These are phyloP conservation scores for Lagorchestes hirsutus DNA, from an alignment of 2,797 vertebrate species.

Conservation along the genomic window DNA sequence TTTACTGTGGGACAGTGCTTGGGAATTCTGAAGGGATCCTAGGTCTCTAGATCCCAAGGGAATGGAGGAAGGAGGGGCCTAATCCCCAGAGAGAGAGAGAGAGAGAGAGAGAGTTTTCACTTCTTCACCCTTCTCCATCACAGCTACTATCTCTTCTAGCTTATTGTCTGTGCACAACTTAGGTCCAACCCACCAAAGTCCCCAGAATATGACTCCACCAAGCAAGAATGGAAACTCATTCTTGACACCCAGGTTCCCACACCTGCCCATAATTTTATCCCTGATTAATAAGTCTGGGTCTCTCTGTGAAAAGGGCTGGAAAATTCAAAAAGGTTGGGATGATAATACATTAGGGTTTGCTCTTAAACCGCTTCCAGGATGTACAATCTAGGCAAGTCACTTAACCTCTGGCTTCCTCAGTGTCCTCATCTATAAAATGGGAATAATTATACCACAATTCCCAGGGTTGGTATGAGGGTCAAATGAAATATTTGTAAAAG, in stretches of 20 bases:
- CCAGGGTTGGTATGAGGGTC: background rate
- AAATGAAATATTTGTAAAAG: background rate
- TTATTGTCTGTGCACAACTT: background rate
- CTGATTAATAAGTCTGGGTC: background rate
- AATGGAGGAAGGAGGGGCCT: slow-evolving; percentile 46
- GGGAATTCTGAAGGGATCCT: slow-evolving; percentile 56
- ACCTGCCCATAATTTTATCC: background rate
- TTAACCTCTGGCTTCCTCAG: background rate
- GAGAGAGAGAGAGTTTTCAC: background rate
- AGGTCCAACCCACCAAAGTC: slow-evolving; percentile 9
- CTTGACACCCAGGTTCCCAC: background rate
- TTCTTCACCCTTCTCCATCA: background rate
- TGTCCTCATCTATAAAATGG: background rate
- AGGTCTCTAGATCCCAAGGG: slow-evolving; percentile 52
- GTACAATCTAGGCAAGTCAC: background rate
- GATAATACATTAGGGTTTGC: background rate
- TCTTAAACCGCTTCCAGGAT: background rate
- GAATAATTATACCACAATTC: background rate
- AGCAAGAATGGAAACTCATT: background rate
- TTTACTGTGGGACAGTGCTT: slow-evolving; percentile 45
- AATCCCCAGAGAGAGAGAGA: slow-evolving; percentile 17
- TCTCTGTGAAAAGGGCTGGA: background rate
- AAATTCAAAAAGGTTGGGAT: background rate
- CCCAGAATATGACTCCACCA: background rate
- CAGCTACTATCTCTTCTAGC: background rate